Percentiles rank a stretch among this genome's conserved stretches.
Conservation (phyloP, 2,113 vertebrate species). For the Mesocricetus auratus region DNA sequence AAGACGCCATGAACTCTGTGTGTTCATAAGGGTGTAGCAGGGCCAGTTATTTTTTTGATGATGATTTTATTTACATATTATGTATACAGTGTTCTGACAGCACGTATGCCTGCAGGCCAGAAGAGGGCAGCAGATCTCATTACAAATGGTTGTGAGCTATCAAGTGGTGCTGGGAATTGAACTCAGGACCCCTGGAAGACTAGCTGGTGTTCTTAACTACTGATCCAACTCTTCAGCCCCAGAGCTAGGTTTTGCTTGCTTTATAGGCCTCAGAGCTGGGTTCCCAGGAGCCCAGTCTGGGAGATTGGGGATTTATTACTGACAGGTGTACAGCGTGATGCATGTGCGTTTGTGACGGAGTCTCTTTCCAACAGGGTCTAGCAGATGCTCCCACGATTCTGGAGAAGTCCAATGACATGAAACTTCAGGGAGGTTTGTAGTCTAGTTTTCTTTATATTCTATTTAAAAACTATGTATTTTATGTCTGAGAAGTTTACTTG, state of each 20-base stretch:
- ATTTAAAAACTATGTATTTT: neutral
- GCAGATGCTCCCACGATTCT: neutral
- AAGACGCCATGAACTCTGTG: neutral
- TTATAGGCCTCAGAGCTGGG: neutral
- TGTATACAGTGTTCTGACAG: too few species aligned
- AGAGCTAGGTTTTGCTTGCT: too few species aligned
- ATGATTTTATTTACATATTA: too few species aligned
- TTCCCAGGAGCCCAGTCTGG: neutral
- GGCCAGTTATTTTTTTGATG: too few species aligned
- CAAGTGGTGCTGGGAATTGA: too few species aligned
- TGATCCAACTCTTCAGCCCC: too few species aligned
- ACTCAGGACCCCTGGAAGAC: too few species aligned
- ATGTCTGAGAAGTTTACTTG: neutral
- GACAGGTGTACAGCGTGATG: accelerated
- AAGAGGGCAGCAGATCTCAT: too few species aligned
- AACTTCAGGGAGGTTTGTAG: constrained; percentile 65
- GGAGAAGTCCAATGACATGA: constrained; percentile 25
- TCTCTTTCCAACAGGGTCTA: constrained; percentile 48
- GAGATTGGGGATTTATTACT: neutral
- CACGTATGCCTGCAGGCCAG: too few species aligned
- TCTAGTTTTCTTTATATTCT: neutral
- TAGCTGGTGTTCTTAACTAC: too few species aligned
- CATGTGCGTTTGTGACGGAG: accelerated
- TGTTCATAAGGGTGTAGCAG: too few species aligned
- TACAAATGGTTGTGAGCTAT: too few species aligned